Conservation (phyloP, 2,113 vertebrate genomes). For the Corythornis madagascariensis region DNA sequence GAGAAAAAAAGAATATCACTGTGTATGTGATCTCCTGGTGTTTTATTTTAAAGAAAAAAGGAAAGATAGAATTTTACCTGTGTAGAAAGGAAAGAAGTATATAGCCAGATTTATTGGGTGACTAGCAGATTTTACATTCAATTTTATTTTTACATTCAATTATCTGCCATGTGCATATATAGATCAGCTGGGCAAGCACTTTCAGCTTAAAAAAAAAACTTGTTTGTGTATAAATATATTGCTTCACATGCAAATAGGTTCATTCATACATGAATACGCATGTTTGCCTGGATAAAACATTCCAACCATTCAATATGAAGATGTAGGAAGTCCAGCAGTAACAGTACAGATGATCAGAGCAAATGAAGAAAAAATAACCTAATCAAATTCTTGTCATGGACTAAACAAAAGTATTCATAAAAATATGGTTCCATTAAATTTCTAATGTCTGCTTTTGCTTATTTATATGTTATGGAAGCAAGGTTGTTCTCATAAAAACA, state of each 20-base stretch:
- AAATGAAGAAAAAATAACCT: neutral
- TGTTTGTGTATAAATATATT: slow-evolving; percentile 30
- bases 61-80: neutral
- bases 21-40: neutral
- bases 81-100: neutral
- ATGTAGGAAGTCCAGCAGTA: neutral
- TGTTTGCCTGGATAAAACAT: slow-evolving; percentile 43
- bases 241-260: slow-evolving; percentile 48
- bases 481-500: slow-evolving; percentile 3
- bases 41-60: slow-evolving; percentile 18
- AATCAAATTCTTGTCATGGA: slow-evolving; percentile 46
- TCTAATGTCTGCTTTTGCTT: slow-evolving; percentile 22
- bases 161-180: neutral
- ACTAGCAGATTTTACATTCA: slow-evolving; percentile 3
- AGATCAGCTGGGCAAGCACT: slow-evolving; percentile 25
- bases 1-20: neutral
- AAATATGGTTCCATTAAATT: slow-evolving; percentile 52
- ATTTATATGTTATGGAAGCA: slow-evolving; percentile 28
- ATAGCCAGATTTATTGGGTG: neutral
- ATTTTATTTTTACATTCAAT: slow-evolving; percentile 31
- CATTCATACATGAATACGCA: slow-evolving; percentile 41
- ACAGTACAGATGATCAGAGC: neutral
- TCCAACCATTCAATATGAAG: neutral
- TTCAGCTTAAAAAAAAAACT: neutral
- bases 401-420: slow-evolving; percentile 17